Evolutionary conservation across 2,797 vertebrate species (phyloP), one percentile per base, ranked within the genome.

Genomic region (Chloroceryle amazona): DNA sequence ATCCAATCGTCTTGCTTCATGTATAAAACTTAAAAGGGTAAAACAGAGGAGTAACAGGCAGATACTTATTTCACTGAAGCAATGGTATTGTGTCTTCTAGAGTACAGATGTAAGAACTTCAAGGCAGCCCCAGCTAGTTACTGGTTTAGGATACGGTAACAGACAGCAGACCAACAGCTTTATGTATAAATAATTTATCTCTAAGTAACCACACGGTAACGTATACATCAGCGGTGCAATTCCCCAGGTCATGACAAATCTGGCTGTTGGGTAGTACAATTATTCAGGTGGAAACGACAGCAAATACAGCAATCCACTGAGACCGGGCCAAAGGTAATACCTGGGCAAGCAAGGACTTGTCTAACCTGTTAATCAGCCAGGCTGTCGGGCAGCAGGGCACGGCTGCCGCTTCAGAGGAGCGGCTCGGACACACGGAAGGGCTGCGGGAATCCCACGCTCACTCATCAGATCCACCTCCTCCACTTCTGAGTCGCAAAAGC

Each of bases 401-500:
- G 3, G 47, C 65, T 37, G 17, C 31, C 33, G 26, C 78, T 74
- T 68, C 81, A 37, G 35, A 86, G 54, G 23, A 57, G 55, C 2
- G 1, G 57, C 33, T 78, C 1, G 3, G 47, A 89, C 28, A 5
- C 26, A 47, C 2, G 1, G 29, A 62, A 20, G 21, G 55, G 37
- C 35, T 41, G n/a, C 20, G 14, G 0, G 0, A 86, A 66, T 20
- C 15, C 46, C 57, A 47, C n/a, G 2, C 26, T 58, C 22, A 3
- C 46, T 46, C 46, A 12, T 46, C 46, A 46, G 46, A 22, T 21
- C 46, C 46, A 46, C 19, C 51, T 37, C 74, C 63, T 58, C n/a
- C 35, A 29, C 10, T 28, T 11, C 61, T 3, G 2, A 87, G 26
- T 41, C 0, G 0, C 4, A 2, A 57, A 85, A 60, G 47, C 39